These are phyloP conservation scores for Ophion ellenae DNA, from an alignment of 2,888 invertebrate genomes.

Conservation along the genomic window DNA sequence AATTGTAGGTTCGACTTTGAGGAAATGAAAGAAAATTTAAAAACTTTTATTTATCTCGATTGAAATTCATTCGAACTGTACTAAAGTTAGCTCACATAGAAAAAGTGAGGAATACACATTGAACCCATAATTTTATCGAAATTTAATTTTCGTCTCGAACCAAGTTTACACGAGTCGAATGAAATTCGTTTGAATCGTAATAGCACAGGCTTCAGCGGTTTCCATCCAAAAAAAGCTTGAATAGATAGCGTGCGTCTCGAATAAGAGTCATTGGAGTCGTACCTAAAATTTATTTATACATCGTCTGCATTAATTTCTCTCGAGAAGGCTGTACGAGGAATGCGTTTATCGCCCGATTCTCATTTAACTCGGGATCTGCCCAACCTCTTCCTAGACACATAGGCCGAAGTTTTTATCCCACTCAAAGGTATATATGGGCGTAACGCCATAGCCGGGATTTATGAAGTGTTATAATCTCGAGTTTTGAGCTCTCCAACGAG, in stretches of 20 bases:
- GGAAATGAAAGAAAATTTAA: too few species aligned
- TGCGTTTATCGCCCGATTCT: constrained; percentile 12
- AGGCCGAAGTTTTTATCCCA: constrained; percentile 1
- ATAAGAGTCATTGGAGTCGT: background rate
- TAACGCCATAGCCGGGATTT: constrained; percentile 47
- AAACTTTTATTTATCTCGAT: too few species aligned
- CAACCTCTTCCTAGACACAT: background rate
- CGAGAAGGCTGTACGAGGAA: background rate
- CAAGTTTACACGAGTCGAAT: background rate
- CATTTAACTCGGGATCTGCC: background rate
- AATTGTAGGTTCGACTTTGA: too few species aligned
- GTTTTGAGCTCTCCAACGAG: constrained; percentile 36
- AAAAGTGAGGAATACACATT: background rate
- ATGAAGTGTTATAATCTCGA: constrained; percentile 54
- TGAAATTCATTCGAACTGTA: too few species aligned
- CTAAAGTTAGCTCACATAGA: background rate
- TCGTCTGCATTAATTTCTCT: background rate
- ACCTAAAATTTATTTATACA: background rate
- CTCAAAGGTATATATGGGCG: constrained; percentile 38
- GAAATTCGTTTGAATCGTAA: constrained; percentile 6
- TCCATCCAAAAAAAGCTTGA: background rate
- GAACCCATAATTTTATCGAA: background rate
- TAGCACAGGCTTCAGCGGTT: background rate
- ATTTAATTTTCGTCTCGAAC: background rate
- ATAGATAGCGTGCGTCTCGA: background rate